These are phyloP conservation scores for Hylaeus volcanicus DNA, from an alignment of 1,140 invertebrate genomes.

Conservation along the genomic window DNA sequence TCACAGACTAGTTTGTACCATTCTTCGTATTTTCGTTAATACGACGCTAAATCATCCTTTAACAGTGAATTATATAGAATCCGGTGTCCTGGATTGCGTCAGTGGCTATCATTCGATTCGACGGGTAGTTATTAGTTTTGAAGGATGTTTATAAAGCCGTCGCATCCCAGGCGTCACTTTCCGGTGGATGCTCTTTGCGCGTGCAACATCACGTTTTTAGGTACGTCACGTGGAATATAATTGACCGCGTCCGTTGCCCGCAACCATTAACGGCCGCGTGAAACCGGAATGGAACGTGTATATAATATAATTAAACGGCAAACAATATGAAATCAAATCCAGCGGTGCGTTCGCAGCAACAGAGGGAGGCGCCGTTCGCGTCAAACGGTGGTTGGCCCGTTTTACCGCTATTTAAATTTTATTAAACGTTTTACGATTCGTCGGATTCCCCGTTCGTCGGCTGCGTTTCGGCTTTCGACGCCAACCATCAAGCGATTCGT, in stretches of 20 bases:
- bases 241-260: conserved; percentile 56
- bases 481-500: background rate
- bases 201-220: conserved; percentile 40
- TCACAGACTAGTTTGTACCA: no score
- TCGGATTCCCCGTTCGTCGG: conserved; percentile 9
- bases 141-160: conserved; percentile 6
- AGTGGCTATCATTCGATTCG: background rate
- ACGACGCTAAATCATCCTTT: background rate
- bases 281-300: conserved; percentile 39
- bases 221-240: conserved; percentile 59
- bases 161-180: conserved; percentile 10
- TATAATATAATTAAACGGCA: conserved; percentile 69
- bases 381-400: conserved; percentile 45
- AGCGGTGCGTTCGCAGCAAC: conserved; percentile 31
- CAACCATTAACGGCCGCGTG: conserved; percentile 58
- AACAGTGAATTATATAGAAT: no score
- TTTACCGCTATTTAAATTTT: conserved; percentile 66
- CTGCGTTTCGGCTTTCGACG: conserved; percentile 34
- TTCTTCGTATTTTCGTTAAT: background rate
- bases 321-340: conserved; percentile 69
- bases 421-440: conserved; percentile 69
- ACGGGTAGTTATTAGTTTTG: conserved; percentile 1
- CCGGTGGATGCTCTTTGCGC: conserved; percentile 18
- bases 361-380: conserved; percentile 6
- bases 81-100: no score